Conservation (phyloP, 2,888 invertebrate species). For the Ephialtes manifestator region DNA sequence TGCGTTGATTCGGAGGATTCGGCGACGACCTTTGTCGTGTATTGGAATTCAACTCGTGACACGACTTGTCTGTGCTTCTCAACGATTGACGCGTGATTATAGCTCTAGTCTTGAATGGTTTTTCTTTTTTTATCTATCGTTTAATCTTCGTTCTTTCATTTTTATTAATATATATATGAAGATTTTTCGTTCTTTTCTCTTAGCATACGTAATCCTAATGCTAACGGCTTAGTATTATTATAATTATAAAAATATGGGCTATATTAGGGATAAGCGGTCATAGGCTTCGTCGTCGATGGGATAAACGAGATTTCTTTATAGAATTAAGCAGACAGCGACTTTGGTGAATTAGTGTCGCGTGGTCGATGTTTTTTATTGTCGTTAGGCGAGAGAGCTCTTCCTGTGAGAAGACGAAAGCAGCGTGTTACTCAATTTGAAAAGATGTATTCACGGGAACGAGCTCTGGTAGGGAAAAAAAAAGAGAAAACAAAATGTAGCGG, state of each 20-base stretch:
- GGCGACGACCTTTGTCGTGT: constrained; percentile 19
- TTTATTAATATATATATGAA: constrained; percentile 44
- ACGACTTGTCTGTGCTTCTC: constrained; percentile 43
- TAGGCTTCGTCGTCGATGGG: constrained; percentile 60
- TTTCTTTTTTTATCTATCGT: constrained; percentile 31
- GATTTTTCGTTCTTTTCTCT: constrained; percentile 56
- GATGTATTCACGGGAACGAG: constrained; percentile 21
- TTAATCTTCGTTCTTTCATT: constrained; percentile 56
- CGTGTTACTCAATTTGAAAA: constrained; percentile 31
- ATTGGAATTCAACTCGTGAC: neutral
- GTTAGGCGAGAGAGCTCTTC: constrained; percentile 27
- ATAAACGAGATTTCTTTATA: constrained; percentile 44
- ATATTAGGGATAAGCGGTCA: constrained; percentile 67
- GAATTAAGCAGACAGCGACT: constrained; percentile 23
- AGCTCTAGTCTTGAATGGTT: constrained; percentile 80
- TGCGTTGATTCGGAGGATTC: constrained; percentile 31
- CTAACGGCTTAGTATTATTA: constrained; percentile 76
- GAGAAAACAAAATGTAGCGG: constrained; percentile 16
- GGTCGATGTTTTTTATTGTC: constrained; percentile 35
- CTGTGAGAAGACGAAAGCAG: constrained; percentile 50
- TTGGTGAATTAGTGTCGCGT: constrained; percentile 34
- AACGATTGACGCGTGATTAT: constrained; percentile 77
- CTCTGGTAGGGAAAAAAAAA: constrained; percentile 32
- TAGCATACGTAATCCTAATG: constrained; percentile 71
- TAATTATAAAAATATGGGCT: constrained; percentile 70